These are phyloP conservation scores for Sylvia borin DNA, from an alignment of 2,797 vertebrate species.

Conservation along the genomic window DNA sequence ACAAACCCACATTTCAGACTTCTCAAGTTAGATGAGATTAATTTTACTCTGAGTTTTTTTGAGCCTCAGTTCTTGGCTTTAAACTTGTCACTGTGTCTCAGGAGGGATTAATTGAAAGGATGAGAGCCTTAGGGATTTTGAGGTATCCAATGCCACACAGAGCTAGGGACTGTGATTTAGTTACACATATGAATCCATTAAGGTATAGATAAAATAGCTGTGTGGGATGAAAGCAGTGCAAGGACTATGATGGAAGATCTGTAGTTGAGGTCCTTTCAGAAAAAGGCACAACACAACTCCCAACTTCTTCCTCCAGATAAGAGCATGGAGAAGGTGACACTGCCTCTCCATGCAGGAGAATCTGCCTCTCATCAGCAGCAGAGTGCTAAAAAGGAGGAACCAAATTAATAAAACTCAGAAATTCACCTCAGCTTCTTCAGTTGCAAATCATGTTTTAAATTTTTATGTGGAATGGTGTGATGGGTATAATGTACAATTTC, in stretches of 20 bases:
- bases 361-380: neutral
- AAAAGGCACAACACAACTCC: neutral
- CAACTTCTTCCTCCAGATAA: neutral
- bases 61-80: neutral
- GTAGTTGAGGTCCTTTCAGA: neutral
- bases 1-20: neutral
- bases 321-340: neutral
- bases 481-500: slow-evolving; percentile 55
- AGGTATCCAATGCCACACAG: neutral
- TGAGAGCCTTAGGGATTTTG: neutral
- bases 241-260: neutral
- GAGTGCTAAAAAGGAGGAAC: neutral
- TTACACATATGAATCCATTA: neutral
- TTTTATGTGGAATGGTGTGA: slow-evolving; percentile 45
- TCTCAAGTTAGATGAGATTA: neutral
- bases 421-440: slow-evolving; percentile 23
- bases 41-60: neutral
- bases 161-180: neutral
- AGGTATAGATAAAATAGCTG: neutral
- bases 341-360: neutral
- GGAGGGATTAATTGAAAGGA: neutral
- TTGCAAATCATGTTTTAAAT: slow-evolving; percentile 52
- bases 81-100: neutral
- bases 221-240: neutral
- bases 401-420: slow-evolving; percentile 40